These are phyloP conservation scores for Notoglanidium macrostoma DNA, from an alignment of 2,797 vertebrate species.

Conservation along the genomic window DNA sequence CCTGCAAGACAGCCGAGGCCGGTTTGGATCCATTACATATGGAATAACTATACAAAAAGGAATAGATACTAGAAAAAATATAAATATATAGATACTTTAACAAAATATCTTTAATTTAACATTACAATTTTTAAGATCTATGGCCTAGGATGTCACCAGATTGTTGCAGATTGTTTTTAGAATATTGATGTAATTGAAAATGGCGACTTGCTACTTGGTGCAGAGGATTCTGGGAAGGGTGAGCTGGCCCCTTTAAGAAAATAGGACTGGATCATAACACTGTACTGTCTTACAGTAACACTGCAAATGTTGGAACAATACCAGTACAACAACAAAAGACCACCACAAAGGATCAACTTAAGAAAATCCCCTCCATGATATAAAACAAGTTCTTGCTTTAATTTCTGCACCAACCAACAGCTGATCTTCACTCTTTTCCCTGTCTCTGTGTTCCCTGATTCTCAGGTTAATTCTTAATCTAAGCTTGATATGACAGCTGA, in stretches of 20 bases:
- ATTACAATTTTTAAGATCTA: too few species aligned
- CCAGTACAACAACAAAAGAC: background rate
- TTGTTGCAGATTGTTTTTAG: too few species aligned
- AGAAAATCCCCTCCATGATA: background rate
- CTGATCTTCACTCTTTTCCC: background rate
- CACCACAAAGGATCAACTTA: background rate
- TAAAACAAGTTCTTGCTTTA: background rate
- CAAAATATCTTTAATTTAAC: too few species aligned
- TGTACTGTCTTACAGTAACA: background rate
- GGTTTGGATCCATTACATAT: too few species aligned
- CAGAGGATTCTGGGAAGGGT: too few species aligned
- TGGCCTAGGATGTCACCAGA: too few species aligned
- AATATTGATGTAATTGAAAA: too few species aligned
- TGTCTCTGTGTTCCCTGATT: background rate
- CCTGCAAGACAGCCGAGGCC: too few species aligned
- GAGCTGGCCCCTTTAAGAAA: background rate
- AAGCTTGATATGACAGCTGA: slow-evolving; percentile 31
- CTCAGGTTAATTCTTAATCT: slow-evolving; percentile 38
- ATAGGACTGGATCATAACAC: background rate
- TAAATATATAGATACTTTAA: too few species aligned
- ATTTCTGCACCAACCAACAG: background rate
- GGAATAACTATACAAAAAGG: too few species aligned
- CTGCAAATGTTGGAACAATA: background rate
- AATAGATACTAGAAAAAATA: too few species aligned
- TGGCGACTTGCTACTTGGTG: too few species aligned